Percentiles rank a stretch among this genome's conserved stretches.
Evolutionary conservation across 2,797 vertebrate genomes (phyloP).

Genomic region (Etheostoma perlongum): DNA sequence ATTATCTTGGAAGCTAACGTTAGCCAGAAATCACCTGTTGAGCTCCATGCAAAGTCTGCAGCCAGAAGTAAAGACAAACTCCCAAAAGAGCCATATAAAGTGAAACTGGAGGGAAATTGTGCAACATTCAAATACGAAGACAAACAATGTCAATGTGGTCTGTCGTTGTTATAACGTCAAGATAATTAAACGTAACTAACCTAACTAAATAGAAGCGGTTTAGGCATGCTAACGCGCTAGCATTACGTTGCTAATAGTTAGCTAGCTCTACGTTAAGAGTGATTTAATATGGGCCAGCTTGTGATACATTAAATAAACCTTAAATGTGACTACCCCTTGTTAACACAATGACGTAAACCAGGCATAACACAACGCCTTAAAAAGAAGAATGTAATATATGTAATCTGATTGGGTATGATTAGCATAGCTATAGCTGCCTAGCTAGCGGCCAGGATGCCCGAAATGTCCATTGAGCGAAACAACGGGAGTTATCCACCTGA

Average conservation of each 20-base stretch:
- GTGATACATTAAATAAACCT: not conserved
- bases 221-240: constrained; percentile 62
- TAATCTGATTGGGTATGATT: not conserved
- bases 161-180: constrained; percentile 5
- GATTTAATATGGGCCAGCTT: not conserved
- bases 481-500: constrained; percentile 81
- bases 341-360: not conserved
- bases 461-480: constrained; percentile 72
- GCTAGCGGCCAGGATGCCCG: constrained; percentile 63
- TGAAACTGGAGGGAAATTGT: not conserved
- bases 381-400: not conserved
- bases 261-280: constrained; percentile 16
- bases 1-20: constrained; percentile 43
- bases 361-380: not conserved
- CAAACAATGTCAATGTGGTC: not conserved
- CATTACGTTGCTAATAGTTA: constrained; percentile 58
- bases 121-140: not conserved
- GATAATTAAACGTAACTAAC: constrained; percentile 26
- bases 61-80: constrained; percentile 1
- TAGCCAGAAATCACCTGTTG: constrained; percentile 76
- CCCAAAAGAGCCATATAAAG: not conserved
- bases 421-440: constrained; percentile 52
- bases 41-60: constrained; percentile 45
- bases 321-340: fast-evolving
- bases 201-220: constrained; percentile 40